A percentile compares a stretch with the other conserved stretches of the same genome.
phyloP scores from a whole-genome alignment of 2,797 vertebrate species.

The Neostethus bicornis region DNA sequence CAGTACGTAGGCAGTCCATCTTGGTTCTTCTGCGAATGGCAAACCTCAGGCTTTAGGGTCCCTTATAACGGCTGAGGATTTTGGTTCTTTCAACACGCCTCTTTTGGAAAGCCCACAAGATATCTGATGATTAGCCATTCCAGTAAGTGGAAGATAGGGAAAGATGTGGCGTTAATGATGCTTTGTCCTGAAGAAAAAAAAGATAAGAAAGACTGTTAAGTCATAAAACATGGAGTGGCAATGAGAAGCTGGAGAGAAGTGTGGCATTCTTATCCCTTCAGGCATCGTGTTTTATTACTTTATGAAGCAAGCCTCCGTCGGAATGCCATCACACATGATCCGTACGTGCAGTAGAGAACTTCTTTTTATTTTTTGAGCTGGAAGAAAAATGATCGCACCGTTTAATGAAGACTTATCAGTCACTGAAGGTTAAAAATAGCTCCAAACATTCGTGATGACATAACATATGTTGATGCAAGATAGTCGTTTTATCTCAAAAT shows the following conservation, averaged over 20 bases:
- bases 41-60: not conserved
- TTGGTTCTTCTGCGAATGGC: not conserved
- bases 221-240: not conserved
- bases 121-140: not conserved
- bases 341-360: not conserved
- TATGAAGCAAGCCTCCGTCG: not conserved
- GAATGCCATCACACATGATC: not conserved
- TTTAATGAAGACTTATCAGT: too few relatives aligned
- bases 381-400: too few relatives aligned
- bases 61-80: conserved; percentile 29
- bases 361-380: too few relatives aligned
- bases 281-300: conserved; percentile 10
- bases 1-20: conserved; percentile 62
- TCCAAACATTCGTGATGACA: too few relatives aligned
- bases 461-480: too few relatives aligned
- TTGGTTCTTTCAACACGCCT: not conserved
- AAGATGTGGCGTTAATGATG: not conserved
- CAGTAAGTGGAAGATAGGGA: not conserved
- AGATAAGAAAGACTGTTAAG: conserved; percentile 10
- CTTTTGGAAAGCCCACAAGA: not conserved
- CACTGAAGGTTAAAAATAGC: too few relatives aligned
- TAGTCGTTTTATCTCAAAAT: too few relatives aligned
- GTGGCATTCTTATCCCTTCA: not conserved
- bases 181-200: conserved; percentile 22
- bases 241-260: not conserved